These are phyloP conservation scores for Datnioides undecimradiatus DNA, from an alignment of 2,113 vertebrate species.

Conservation along the genomic window DNA sequence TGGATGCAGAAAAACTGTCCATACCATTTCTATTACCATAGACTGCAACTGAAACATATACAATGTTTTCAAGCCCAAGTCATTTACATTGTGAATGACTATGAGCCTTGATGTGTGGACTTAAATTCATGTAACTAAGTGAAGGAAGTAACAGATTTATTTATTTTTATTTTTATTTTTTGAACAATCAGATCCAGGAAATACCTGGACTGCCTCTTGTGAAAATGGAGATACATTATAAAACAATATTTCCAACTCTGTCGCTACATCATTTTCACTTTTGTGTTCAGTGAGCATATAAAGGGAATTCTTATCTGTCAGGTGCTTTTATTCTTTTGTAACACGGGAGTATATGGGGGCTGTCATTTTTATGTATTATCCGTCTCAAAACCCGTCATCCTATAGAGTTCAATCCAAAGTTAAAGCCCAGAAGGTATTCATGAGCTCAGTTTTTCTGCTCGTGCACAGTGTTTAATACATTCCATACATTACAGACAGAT, in stretches of 20 bases:
- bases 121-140: neutral
- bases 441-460: neutral
- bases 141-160: no score
- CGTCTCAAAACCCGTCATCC: neutral
- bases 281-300: neutral
- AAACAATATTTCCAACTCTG: neutral
- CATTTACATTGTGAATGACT: neutral
- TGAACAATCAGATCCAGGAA: conserved; percentile 23
- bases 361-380: neutral
- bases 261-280: conserved; percentile 22
- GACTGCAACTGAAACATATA: neutral
- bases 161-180: neutral
- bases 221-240: neutral
- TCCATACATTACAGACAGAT: neutral
- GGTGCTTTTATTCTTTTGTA: neutral
- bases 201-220: conserved; percentile 18
- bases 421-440: neutral
- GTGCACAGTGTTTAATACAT: neutral
- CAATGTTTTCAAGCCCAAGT: neutral
- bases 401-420: neutral
- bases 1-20: neutral
- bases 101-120: neutral
- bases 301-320: neutral
- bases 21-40: neutral
- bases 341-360: neutral